Conservation (phyloP, 2,888 invertebrate species). For the Teinopalpus imperialis region DNA sequence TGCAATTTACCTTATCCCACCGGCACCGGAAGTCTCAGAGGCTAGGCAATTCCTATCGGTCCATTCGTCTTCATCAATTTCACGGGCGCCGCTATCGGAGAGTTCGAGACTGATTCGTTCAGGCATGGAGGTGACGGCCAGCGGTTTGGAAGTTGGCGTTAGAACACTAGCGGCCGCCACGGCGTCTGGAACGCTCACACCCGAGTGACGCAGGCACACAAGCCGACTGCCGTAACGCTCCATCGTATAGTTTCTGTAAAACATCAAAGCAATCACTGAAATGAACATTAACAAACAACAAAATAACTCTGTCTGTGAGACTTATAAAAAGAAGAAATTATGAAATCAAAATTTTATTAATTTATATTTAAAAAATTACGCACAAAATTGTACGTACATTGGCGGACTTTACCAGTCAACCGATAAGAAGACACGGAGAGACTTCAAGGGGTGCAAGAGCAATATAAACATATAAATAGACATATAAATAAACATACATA, state of each 20-base stretch:
- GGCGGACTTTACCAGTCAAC: too few relatives aligned
- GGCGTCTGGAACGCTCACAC: conserved; percentile 46
- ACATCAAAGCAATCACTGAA: too few relatives aligned
- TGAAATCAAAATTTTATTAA: too few relatives aligned
- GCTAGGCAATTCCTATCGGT: conserved; percentile 96
- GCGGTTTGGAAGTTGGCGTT: conserved; percentile 21
- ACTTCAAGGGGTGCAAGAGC: too few relatives aligned
- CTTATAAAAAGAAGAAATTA: too few relatives aligned
- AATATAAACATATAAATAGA: too few relatives aligned
- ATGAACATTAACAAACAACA: too few relatives aligned
- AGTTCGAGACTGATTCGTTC: conserved; percentile 68
- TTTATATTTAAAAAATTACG: too few relatives aligned
- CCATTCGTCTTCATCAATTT: conserved; percentile 98
- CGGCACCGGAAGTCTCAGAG: conserved; percentile 82
- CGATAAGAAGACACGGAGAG: too few relatives aligned
- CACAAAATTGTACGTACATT: too few relatives aligned
- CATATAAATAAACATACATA: too few relatives aligned
- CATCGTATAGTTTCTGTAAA: conserved; percentile 63
- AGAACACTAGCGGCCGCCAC: conserved; percentile 32
- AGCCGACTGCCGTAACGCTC: conserved; percentile 63
- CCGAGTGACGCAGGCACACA: conserved; percentile 65
- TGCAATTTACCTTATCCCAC: conserved; percentile 65
- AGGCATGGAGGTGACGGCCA: conserved; percentile 46
- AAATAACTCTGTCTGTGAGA: too few relatives aligned
- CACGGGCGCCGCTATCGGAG: conserved; percentile 68